These are phyloP conservation scores for Atta texana DNA, from an alignment of 1,140 invertebrate genomes.

Conservation along the genomic window DNA sequence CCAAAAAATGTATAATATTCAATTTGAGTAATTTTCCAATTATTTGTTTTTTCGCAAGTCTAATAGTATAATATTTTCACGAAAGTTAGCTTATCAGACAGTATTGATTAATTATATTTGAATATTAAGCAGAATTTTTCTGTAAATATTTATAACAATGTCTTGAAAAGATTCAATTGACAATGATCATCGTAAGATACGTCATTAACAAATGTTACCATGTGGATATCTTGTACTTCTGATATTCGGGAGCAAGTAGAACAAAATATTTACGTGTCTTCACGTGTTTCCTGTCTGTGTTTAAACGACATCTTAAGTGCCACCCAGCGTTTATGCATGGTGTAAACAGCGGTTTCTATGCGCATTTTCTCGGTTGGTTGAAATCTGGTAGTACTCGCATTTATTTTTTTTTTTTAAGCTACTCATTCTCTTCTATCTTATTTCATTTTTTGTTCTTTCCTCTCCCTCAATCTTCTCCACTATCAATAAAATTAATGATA, in stretches of 20 bases:
- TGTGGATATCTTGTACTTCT: conserved; percentile 78
- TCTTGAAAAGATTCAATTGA: background rate
- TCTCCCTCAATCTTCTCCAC: background rate
- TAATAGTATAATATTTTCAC: too few species aligned
- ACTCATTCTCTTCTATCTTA: background rate
- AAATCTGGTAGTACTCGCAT: conserved; percentile 49
- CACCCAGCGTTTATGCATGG: conserved; percentile 79
- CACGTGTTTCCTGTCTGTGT: conserved; percentile 85
- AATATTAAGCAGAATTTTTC: background rate
- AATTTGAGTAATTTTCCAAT: too few species aligned
- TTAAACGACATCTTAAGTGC: conserved; percentile 86
- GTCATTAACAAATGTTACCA: conserved; percentile 82
- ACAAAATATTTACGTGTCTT: conserved; percentile 85
- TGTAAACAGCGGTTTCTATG: conserved; percentile 80
- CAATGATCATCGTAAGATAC: conserved; percentile 59
- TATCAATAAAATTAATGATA: background rate
- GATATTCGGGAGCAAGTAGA: conserved; percentile 79
- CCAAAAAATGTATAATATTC: too few species aligned
- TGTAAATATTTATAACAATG: background rate
- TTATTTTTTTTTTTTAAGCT: background rate
- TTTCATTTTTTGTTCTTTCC: background rate
- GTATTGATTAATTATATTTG: background rate
- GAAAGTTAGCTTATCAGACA: background rate
- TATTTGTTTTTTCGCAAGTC: too few species aligned
- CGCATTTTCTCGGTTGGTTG: conserved; percentile 73